Evolutionary conservation across 2,888 invertebrate species (phyloP).

Genomic region (Dynastes maya): DNA sequence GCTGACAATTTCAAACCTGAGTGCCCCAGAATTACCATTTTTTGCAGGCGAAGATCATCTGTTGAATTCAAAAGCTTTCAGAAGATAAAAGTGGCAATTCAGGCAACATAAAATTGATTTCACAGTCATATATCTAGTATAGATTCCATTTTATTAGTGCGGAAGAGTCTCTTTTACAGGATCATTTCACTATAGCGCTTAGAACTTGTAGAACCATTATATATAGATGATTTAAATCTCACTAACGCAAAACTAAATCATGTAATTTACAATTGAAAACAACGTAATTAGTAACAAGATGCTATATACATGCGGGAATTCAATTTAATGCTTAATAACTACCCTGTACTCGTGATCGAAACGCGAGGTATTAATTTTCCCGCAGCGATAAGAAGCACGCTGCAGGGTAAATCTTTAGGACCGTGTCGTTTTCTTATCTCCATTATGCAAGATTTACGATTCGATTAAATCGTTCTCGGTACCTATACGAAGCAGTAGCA

Average conservation of each 20-base stretch:
- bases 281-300: background rate
- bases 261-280: background rate
- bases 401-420: conserved; percentile 17
- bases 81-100: too few species aligned
- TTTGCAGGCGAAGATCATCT: too few species aligned
- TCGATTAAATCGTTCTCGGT: conserved; percentile 27
- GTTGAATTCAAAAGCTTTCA: too few species aligned
- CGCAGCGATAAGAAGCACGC: conserved; percentile 1
- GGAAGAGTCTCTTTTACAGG: too few species aligned
- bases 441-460: conserved; percentile 13
- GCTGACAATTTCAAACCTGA: background rate
- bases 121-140: too few species aligned
- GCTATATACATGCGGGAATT: background rate
- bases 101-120: too few species aligned
- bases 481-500: conserved; percentile 21
- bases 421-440: conserved; percentile 32
- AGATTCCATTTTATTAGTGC: too few species aligned
- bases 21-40: too few species aligned
- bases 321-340: conserved; percentile 11
- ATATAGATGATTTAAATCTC: too few species aligned
- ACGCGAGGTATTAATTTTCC: conserved; percentile 9
- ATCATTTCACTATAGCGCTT: too few species aligned
- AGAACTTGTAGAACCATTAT: too few species aligned
- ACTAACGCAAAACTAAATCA: too few species aligned
- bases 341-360: background rate